Conservation (phyloP, 2,113 vertebrate genomes). For the Morone chrysops region DNA sequence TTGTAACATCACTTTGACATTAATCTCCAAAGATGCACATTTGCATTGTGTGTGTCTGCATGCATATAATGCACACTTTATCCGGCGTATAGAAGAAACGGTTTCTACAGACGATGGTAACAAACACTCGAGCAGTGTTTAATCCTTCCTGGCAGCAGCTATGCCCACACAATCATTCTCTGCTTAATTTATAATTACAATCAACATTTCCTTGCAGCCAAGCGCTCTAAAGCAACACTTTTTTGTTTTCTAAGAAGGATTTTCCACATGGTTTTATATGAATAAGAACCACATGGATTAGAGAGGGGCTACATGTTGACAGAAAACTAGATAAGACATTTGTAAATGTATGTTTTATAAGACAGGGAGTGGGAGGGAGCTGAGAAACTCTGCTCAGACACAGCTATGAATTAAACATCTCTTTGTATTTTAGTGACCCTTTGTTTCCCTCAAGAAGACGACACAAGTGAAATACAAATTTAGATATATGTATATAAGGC, state of each 20-base stretch:
- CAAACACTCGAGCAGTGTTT: neutral
- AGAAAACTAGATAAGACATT: conserved; percentile 23
- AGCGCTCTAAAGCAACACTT: neutral
- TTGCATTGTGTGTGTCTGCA: neutral
- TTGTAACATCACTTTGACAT: conserved; percentile 7
- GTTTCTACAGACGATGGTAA: neutral
- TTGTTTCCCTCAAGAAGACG: conserved; percentile 36
- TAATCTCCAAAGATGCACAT: conserved; percentile 1
- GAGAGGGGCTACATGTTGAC: conserved; percentile 25
- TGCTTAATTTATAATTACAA: conserved; percentile 1
- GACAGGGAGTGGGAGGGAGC: conserved; percentile 5
- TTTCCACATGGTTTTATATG: conserved; percentile 20
- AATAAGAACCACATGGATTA: conserved; percentile 41
- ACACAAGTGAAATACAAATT: conserved; percentile 25
- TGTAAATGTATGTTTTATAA: conserved; percentile 48
- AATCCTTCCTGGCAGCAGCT: conserved; percentile 9
- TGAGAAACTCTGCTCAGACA: conserved; percentile 29
- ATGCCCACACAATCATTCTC: conserved; percentile 6
- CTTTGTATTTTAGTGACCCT: conserved; percentile 52
- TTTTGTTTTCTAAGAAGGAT: neutral
- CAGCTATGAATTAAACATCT: conserved; percentile 72
- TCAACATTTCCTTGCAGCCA: neutral
- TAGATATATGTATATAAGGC: neutral
- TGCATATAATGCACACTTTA: neutral
- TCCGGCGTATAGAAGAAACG: neutral